These are phyloP conservation scores for Chlorodrepanis virens DNA, from an alignment of 2,113 vertebrate genomes.

Conservation along the genomic window DNA sequence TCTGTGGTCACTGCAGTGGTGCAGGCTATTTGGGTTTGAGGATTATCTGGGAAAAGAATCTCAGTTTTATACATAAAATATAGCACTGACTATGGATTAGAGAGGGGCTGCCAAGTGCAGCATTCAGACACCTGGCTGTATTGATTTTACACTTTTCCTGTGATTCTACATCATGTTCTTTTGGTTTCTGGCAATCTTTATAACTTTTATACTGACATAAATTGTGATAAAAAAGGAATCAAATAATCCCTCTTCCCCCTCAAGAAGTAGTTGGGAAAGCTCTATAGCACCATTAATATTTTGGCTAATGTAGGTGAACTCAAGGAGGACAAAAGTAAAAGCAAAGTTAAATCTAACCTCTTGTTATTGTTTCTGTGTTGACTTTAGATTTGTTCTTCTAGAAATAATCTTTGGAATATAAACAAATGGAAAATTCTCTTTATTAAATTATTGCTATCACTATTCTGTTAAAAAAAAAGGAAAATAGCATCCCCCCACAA, in stretches of 20 bases:
- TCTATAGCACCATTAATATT: constrained; percentile 70
- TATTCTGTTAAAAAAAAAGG: background rate
- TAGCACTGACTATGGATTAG: constrained; percentile 59
- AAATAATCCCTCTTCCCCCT: constrained; percentile 47
- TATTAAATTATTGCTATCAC: background rate
- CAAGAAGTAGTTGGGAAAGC: constrained; percentile 60
- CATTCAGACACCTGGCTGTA: constrained; percentile 70
- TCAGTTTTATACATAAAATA: constrained; percentile 71
- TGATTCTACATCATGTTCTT: constrained; percentile 75
- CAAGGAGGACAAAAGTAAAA: background rate
- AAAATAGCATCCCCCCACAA: background rate
- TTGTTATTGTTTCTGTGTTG: background rate
- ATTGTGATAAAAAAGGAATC: constrained; percentile 72
- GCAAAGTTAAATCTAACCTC: constrained; percentile 39
- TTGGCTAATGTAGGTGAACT: constrained; percentile 69
- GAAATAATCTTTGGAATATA: constrained; percentile 15
- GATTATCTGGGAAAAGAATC: constrained; percentile 25
- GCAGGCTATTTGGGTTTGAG: constrained; percentile 15
- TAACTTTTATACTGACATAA: constrained; percentile 77
- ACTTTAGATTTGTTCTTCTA: constrained; percentile 36
- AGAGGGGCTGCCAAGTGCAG: constrained; percentile 63
- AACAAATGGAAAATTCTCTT: background rate
- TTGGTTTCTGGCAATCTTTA: constrained; percentile 76
- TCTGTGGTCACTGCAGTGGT: background rate
- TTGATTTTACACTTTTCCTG: constrained; percentile 76